These are phyloP conservation scores for Discoglossus pictus DNA, from an alignment of 2,797 vertebrate genomes.

Conservation along the genomic window DNA sequence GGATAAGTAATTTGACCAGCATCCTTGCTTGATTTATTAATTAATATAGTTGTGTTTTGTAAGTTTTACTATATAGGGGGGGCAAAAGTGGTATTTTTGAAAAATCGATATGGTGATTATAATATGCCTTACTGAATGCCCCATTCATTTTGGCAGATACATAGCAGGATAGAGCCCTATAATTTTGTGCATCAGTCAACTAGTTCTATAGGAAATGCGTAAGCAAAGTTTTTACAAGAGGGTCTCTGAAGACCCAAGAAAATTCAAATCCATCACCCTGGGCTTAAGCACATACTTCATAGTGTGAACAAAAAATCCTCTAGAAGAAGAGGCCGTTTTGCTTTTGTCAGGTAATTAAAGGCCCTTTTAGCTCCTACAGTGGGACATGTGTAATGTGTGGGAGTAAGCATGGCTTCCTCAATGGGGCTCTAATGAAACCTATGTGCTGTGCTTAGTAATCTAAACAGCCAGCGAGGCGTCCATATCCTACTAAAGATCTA, in stretches of 20 bases:
- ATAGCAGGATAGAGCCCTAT: constrained; percentile 62
- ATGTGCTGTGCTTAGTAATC: constrained; percentile 63
- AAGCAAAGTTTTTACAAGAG: constrained; percentile 68
- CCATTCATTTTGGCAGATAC: neutral
- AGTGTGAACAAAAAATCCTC: constrained; percentile 63
- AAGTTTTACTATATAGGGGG: neutral
- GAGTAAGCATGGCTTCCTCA: constrained; percentile 73
- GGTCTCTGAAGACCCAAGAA: constrained; percentile 72
- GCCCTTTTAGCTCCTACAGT: constrained; percentile 72
- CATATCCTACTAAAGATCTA: constrained; percentile 32
- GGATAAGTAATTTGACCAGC: too few relatives aligned
- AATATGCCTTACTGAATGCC: neutral
- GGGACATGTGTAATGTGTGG: constrained; percentile 71
- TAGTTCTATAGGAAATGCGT: constrained; percentile 70
- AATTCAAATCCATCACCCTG: constrained; percentile 65
- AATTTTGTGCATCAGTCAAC: constrained; percentile 75
- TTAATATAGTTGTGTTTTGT: neutral
- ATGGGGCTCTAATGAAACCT: constrained; percentile 62
- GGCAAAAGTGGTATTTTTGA: neutral
- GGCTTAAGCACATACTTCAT: constrained; percentile 68
- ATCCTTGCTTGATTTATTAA: neutral
- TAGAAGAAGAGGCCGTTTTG: constrained; percentile 67
- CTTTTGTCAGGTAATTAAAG: constrained; percentile 82
- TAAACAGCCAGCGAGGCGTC: constrained; percentile 61
- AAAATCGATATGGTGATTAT: too few relatives aligned